Percentiles rank a stretch among this genome's conserved stretches.
Conservation (phyloP, 2,113 vertebrate genomes). For the Apeltes quadracus region DNA sequence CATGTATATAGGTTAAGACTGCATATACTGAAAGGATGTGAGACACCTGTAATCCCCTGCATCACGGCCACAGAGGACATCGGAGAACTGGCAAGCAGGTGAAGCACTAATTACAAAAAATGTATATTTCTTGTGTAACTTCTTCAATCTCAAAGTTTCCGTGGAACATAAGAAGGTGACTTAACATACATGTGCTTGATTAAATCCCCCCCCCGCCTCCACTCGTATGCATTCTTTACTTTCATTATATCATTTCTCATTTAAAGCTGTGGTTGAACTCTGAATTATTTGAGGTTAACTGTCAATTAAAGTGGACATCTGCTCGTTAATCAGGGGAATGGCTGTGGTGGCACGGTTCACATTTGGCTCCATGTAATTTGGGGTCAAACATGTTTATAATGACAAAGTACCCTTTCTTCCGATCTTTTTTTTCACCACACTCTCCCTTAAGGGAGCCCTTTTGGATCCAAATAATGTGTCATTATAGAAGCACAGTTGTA, state of each 20-base stretch:
- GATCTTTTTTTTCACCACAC: neutral
- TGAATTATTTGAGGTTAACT: neutral
- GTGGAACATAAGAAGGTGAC: neutral
- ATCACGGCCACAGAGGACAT: constrained; percentile 24
- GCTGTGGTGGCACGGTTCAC: neutral
- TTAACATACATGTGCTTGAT: neutral
- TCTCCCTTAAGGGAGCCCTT: neutral
- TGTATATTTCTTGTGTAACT: neutral
- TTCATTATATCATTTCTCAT: neutral
- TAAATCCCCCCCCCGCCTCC: neutral
- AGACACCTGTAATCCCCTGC: constrained; percentile 56
- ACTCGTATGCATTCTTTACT: neutral
- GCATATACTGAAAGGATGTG: constrained; percentile 50
- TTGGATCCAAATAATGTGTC: neutral
- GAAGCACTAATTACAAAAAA: constrained; percentile 2
- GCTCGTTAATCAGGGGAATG: constrained; percentile 1
- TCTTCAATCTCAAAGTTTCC: no score
- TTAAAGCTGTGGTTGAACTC: constrained; percentile 6
- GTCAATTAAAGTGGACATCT: constrained; percentile 6
- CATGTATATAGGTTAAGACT: constrained; percentile 72
- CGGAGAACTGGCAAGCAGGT: constrained; percentile 34
- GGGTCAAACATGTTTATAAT: constrained; percentile 24
- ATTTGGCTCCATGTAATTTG: constrained; percentile 22
- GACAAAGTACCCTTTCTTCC: neutral
- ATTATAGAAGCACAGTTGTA: neutral